A percentile compares a stretch with the other conserved stretches of the same genome.
These are phyloP conservation scores for Pocillopora verrucosa DNA, from an alignment of 64 coral and sea anemone genomes.

Conservation along the genomic window DNA sequence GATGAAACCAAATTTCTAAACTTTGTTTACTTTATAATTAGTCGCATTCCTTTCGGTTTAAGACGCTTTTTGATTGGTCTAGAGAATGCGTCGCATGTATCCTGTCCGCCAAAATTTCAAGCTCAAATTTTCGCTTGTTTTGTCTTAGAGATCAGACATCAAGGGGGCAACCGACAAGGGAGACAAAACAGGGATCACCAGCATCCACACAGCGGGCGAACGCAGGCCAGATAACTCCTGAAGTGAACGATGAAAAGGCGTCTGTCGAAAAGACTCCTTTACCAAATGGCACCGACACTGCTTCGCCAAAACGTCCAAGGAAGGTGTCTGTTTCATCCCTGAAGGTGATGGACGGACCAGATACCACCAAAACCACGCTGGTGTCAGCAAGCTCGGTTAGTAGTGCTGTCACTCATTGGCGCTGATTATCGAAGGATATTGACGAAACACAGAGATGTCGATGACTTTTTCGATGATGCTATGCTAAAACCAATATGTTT, in stretches of 20 bases:
- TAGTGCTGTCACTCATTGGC: neutral
- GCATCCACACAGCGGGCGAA: neutral
- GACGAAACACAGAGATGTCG: no score
- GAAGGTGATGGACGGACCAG: conserved; percentile 11
- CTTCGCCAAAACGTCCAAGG: neutral
- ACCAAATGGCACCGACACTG: neutral
- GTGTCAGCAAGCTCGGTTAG: conserved; percentile 1
- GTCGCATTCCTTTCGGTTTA: no score
- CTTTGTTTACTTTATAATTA: no score
- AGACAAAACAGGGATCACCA: neutral
- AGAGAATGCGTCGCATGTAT: no score
- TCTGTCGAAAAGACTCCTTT: neutral
- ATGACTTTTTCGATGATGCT: no score
- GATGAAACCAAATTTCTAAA: no score
- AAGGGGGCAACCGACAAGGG: neutral
- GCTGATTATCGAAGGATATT: no score
- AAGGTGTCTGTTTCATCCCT: neutral
- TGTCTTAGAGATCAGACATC: conserved; percentile 1
- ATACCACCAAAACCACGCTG: neutral
- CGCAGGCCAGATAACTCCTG: neutral
- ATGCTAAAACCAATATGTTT: no score
- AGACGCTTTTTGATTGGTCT: no score
- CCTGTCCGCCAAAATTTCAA: neutral
- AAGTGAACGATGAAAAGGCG: neutral
- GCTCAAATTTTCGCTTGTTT: neutral